Percentiles rank a stretch among this genome's conserved stretches.
phyloP scores from a whole-genome alignment of 2,797 vertebrate species.

The Perodicticus potto region DNA sequence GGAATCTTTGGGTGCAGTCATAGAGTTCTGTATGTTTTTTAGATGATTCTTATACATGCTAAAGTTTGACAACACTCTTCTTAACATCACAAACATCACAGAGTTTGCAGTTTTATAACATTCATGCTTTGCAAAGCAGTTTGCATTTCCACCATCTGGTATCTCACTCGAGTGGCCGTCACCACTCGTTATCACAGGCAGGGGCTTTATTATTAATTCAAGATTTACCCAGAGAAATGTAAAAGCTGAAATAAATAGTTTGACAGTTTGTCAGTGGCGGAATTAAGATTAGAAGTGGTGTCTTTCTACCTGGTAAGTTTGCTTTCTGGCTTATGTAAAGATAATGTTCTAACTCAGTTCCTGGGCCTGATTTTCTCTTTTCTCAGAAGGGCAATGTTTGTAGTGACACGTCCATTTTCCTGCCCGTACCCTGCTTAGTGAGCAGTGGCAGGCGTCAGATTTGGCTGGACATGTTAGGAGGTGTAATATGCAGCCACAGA shows the following conservation, averaged over 20 bases:
- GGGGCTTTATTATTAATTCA: conserved; percentile 19
- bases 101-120: background rate
- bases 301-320: background rate
- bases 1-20: background rate
- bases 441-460: background rate
- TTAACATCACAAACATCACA: background rate
- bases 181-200: background rate
- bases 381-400: background rate
- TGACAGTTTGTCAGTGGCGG: background rate
- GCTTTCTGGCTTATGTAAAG: background rate
- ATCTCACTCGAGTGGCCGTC: background rate
- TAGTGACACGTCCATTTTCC: background rate
- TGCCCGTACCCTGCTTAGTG: background rate
- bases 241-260: conserved; percentile 28
- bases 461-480: background rate
- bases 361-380: conserved; percentile 5
- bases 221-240: conserved; percentile 40
- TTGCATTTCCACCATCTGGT: background rate
- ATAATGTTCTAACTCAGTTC: background rate
- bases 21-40: background rate
- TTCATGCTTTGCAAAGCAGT: conserved; percentile 40
- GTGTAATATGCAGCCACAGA: background rate
- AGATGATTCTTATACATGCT: background rate
- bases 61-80: conserved; percentile 7
- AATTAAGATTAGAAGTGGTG: background rate